These are phyloP conservation scores for Salvelinus sp. DNA, from an alignment of 2,113 vertebrate species.

Conservation along the genomic window DNA sequence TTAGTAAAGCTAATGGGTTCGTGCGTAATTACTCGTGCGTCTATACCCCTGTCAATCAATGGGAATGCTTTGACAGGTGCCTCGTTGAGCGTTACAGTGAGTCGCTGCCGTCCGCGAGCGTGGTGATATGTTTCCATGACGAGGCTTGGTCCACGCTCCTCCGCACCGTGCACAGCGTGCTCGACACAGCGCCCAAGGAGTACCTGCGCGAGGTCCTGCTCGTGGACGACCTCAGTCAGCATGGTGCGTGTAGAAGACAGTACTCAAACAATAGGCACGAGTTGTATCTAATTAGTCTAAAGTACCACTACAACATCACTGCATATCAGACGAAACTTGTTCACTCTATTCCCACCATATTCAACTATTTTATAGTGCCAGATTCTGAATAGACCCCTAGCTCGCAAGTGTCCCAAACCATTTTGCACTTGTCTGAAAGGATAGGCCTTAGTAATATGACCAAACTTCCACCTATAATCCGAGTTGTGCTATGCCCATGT, in stretches of 20 bases:
- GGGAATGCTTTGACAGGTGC: conserved; percentile 71
- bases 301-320: no score
- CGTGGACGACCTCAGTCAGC: conserved; percentile 85
- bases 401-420: no score
- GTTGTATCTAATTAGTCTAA: no score
- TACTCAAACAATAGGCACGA: no score
- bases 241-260: conserved; percentile 63
- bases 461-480: no score
- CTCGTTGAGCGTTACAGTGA: conserved; percentile 69
- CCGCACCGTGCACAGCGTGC: conserved; percentile 84
- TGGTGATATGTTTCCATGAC: conserved; percentile 85
- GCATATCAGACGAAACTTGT: background rate
- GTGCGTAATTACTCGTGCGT: background rate
- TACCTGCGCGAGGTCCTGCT: conserved; percentile 83
- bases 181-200: conserved; percentile 75
- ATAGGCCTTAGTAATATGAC: no score
- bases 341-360: background rate
- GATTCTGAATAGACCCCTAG: no score
- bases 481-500: no score
- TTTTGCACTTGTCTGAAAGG: no score
- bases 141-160: conserved; percentile 86
- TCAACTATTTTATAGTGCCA: background rate
- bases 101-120: conserved; percentile 78
- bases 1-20: background rate
- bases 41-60: background rate